Base-by-base conservation (phyloP, 2,888 invertebrate genomes). In the Ectropis crepuscularia region DNA sequence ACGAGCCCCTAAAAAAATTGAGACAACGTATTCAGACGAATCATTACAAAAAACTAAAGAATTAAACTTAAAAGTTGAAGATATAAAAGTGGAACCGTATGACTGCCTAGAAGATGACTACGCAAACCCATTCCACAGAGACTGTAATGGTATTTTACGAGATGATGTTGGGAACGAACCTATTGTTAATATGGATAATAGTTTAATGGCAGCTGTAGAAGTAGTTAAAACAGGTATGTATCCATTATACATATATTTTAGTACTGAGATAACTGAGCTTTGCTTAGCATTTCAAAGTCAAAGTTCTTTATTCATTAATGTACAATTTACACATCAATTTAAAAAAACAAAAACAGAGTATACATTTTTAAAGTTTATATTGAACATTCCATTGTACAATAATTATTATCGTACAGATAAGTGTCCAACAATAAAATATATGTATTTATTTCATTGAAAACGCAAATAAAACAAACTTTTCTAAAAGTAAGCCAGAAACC, bases 141-240 rank as follows among this genome's bases (percentile, higher is more conserved):
- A 92, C 57, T 39, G 59, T 8, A 79, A 86, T 51, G 89, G 86
- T 0, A 71, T 83, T 0, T 63, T 67, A 0, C 75, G 74, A 37
- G 81, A 83, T 0, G 74, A 79, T 47, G 72, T 70, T 0, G 50
- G 60, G 0, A 72, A 79, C 57, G 66, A 51, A 0, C 70, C 72
- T 6, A 72, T 90, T 16, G 67, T 87, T 50, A 80, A 82, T 36
- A 71, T 77, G 0, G 85, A 84, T 4, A 75, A 46, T n/a, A 87
- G 88, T 70, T 63, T 88, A 0, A 64, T 65, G 2, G 79, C 79
- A 55, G 92, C 91, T 0, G 72, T 65, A 2, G 69, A 78, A 28
- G 76, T 73, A 37, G 63, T 83, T 12, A 79, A 78, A 61, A 82
- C 70, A 71, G 87, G 91, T 90, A 79, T 73, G 72, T 63, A 6